Evolutionary conservation across 2,888 invertebrate species (phyloP).

Genomic region (Hemicrepidius hirtus): DNA sequence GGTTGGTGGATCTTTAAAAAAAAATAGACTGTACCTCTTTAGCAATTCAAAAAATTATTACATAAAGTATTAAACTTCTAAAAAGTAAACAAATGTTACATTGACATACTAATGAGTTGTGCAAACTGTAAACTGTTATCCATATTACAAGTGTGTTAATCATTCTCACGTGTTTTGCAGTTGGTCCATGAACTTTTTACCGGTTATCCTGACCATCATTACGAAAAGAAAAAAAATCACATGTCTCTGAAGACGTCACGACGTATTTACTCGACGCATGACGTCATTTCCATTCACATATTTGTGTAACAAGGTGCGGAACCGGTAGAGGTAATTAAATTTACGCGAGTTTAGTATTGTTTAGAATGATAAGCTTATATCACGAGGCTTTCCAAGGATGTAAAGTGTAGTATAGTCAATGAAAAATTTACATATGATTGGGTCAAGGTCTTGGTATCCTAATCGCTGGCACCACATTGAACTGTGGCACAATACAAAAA

Average conservation of each 20-base stretch:
- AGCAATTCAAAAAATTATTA: too few relatives aligned
- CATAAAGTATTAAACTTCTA: too few relatives aligned
- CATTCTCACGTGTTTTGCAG: constrained; percentile 16
- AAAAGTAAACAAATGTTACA: background rate
- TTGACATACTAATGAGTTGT: constrained; percentile 11
- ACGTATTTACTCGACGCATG: constrained; percentile 7
- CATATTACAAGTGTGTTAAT: constrained; percentile 20
- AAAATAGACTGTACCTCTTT: too few relatives aligned
- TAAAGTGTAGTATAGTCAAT: background rate
- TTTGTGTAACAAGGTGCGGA: constrained; percentile 1
- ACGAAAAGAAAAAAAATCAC: constrained; percentile 5
- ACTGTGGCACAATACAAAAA: too few relatives aligned
- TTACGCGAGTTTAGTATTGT: background rate
- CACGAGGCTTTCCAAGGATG: background rate
- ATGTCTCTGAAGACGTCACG: constrained; percentile 7
- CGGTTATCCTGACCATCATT: background rate
- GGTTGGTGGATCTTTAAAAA: too few relatives aligned
- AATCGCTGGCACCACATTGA: too few relatives aligned
- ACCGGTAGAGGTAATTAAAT: background rate
- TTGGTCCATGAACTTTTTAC: constrained; percentile 19
- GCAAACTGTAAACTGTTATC: constrained; percentile 13
- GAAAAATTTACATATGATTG: too few relatives aligned
- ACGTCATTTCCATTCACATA: constrained; percentile 15
- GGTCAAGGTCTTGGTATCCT: too few relatives aligned
- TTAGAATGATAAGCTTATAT: background rate